A percentile compares a stretch with the other conserved stretches of the same genome.
phyloP scores from a whole-genome alignment of 2,113 vertebrate genomes.

The Passer domesticus region DNA sequence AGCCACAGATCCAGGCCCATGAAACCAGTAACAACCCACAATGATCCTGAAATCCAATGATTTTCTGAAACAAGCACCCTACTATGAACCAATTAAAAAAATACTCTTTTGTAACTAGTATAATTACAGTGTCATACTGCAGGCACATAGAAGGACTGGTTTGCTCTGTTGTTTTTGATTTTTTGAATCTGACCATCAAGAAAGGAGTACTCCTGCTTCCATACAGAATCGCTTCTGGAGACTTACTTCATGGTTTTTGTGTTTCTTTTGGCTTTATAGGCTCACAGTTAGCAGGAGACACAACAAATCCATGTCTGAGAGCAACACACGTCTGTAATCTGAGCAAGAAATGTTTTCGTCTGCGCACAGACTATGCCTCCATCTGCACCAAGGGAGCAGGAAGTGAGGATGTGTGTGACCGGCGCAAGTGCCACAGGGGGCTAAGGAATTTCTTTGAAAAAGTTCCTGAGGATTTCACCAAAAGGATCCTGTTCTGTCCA shows the following conservation, averaged over 20 bases:
- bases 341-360: slow-evolving; percentile 86
- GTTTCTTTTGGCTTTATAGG: slow-evolving; percentile 33
- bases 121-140: background rate
- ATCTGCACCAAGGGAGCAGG: slow-evolving; percentile 81
- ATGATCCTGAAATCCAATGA: no score
- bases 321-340: slow-evolving; percentile 88
- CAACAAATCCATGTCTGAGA: slow-evolving; percentile 87
- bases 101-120: background rate
- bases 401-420: slow-evolving; percentile 81
- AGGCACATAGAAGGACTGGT: background rate
- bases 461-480: slow-evolving; percentile 84
- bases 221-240: background rate
- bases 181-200: background rate
- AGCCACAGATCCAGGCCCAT: background rate
- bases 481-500: slow-evolving; percentile 92
- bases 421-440: slow-evolving; percentile 84
- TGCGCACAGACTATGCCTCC: slow-evolving; percentile 88
- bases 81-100: background rate
- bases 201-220: background rate
- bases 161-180: background rate
- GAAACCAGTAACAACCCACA: background rate
- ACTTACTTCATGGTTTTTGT: background rate
- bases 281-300: slow-evolving; percentile 39
- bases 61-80: background rate
- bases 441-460: slow-evolving; percentile 92